Base-by-base conservation (phyloP, 2,888 invertebrate genomes). In the Trichopria drosophilae region DNA sequence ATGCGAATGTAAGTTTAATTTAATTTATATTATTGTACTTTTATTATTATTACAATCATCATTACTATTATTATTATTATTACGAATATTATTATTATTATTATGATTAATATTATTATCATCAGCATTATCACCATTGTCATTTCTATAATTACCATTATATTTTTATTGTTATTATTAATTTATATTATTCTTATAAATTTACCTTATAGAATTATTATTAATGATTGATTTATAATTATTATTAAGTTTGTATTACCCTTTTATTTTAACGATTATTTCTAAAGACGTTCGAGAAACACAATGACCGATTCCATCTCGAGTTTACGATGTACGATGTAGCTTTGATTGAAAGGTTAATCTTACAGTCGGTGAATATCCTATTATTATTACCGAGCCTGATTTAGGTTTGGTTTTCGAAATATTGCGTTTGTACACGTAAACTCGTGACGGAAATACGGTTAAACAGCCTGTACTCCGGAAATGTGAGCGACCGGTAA, bases 1-100 rank as follows among this genome's bases (percentile, higher is more conserved):
- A 51, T 51, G 45, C 24, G 36, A 35, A 48, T 55, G 55, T 55
- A 55, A 55, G 55, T 55, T 55, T 55, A 49, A n/a, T 48, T 10
- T 26, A 10, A 48, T 51, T 51, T 47, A 36, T 50, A 9, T 34
- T 13, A 34, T 34, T 13, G 9, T 34, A 34, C 13, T 26, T 10
- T 10, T 26, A 26, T n/a, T 26, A 26, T 26, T 26, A 26, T 26
- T 26, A 26, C 26, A 10, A 31, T 52, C 47, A 41, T 51, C n/a
- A 26, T 26, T 26, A 26, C n/a, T 26, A 26, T n/a, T 26, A 31
- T 52, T 48, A 41, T 51, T 31, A 36, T 47, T 39, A 51, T n/a
- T 48, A 44, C 22, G 12, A 13, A 34, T 23, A 16, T 7, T 9
- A 20, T 13, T 35, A 16, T 22, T 40, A 37, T 28, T 45, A 45